These are phyloP conservation scores for Cavia aperea DNA, from an alignment of 2,113 vertebrate species.

Conservation along the genomic window DNA sequence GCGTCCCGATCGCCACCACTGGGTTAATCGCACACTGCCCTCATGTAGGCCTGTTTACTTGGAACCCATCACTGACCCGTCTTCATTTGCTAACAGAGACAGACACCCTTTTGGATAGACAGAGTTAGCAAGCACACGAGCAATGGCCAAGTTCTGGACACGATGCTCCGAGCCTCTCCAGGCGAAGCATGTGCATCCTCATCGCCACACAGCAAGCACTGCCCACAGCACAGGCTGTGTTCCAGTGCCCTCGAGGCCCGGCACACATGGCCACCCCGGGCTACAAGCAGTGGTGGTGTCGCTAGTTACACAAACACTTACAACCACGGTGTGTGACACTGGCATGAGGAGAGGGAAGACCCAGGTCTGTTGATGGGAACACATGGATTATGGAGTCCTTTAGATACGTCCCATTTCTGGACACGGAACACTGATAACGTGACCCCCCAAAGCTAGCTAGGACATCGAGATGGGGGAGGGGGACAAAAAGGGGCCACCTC, in stretches of 20 bases:
- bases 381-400: conserved; percentile 37
- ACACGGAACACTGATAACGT: conserved; percentile 55
- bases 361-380: not conserved
- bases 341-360: conserved; percentile 7
- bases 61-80: conserved; percentile 28
- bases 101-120: not conserved
- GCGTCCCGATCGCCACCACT: not conserved
- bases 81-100: conserved; percentile 44
- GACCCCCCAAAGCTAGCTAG: conserved; percentile 73
- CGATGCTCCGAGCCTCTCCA: not conserved
- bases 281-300: not conserved
- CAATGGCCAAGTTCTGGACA: not conserved
- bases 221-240: not conserved
- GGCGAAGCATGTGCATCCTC: not conserved
- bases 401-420: conserved; percentile 44
- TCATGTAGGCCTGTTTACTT: not conserved
- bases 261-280: conserved; percentile 37
- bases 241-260: not conserved
- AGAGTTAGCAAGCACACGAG: not conserved
- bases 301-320: conserved; percentile 19
- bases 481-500: conserved; percentile 55
- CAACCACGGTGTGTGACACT: not conserved
- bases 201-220: not conserved
- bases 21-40: not conserved
- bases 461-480: conserved; percentile 61